phyloP scores from a whole-genome alignment of 2,888 invertebrate genomes.

The Cephus spinipes region DNA sequence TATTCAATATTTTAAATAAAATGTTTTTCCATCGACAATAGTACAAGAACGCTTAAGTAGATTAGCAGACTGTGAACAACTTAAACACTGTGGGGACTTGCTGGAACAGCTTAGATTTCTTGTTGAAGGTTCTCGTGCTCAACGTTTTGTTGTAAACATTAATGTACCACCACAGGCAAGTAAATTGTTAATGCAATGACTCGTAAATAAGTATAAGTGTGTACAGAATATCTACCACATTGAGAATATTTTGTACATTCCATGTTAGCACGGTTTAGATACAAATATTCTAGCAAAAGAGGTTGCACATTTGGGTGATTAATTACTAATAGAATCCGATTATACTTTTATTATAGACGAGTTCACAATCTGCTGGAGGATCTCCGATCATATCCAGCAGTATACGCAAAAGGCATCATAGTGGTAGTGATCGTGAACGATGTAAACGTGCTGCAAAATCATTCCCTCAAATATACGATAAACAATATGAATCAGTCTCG shows the following conservation, averaged over 20 bases:
- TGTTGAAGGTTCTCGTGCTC: constrained; percentile 56
- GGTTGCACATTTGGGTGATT: not conserved
- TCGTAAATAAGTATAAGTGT: not conserved
- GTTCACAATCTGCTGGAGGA: constrained; percentile 43
- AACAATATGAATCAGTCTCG: constrained; percentile 33
- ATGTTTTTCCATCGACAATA: constrained; percentile 16
- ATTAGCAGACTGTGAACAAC: constrained; percentile 50
- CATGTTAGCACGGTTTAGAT: not conserved
- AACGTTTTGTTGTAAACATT: constrained; percentile 62
- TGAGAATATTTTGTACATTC: not conserved
- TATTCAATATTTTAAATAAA: not conserved
- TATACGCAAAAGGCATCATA: constrained; percentile 53
- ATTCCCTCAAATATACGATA: constrained; percentile 30
- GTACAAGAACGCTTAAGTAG: constrained; percentile 59
- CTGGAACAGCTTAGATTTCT: constrained; percentile 59
- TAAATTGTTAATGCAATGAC: not conserved
- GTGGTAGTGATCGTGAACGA: constrained; percentile 53
- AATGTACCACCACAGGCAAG: constrained; percentile 58
- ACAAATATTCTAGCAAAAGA: not conserved
- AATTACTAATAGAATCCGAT: not conserved
- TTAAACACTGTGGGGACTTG: constrained; percentile 55
- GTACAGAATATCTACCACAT: not conserved
- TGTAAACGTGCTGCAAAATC: constrained; percentile 50
- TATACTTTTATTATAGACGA: constrained; percentile 34
- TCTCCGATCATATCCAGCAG: constrained; percentile 56